phyloP scores from a whole-genome alignment of 2,113 vertebrate genomes.

The Arvicanthis niloticus region DNA sequence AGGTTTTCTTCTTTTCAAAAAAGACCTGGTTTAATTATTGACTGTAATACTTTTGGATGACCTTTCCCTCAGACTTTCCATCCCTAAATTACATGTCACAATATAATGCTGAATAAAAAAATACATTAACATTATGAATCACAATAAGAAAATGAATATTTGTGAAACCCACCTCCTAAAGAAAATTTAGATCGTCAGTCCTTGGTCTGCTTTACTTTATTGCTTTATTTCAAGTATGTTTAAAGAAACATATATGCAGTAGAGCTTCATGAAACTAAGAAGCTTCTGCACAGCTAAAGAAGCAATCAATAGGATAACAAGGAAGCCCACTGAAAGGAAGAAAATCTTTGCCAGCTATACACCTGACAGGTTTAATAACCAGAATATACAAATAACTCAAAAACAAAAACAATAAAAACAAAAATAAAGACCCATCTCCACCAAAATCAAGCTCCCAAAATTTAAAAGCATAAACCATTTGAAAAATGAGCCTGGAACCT shows the following conservation, averaged over 20 bases:
- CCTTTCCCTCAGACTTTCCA: constrained; percentile 37
- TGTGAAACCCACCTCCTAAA: not conserved
- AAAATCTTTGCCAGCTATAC: not conserved
- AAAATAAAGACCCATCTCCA: not conserved
- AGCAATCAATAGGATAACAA: not conserved
- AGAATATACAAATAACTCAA: not conserved
- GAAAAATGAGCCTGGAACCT: not conserved
- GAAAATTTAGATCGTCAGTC: not conserved
- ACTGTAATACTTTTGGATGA: constrained; percentile 9
- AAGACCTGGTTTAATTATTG: constrained; percentile 52
- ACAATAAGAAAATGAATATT: not conserved
- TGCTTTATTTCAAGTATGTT: not conserved
- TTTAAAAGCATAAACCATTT: not conserved
- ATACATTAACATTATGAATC: not conserved
- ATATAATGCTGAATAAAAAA: not conserved
- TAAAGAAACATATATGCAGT: not conserved
- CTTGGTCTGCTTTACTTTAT: not conserved
- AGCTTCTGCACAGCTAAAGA: not conserved
- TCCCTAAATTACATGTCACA: constrained; percentile 33
- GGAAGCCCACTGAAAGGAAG: not conserved
- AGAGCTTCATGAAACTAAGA: not conserved
- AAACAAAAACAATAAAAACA: not conserved
- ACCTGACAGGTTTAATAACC: not conserved
- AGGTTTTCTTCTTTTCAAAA: not conserved
- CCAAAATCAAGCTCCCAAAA: not conserved